Percentiles rank a stretch among this genome's conserved stretches.
Evolutionary conservation across 2,113 vertebrate genomes (phyloP).

Genomic region (Glareola pratincola): DNA sequence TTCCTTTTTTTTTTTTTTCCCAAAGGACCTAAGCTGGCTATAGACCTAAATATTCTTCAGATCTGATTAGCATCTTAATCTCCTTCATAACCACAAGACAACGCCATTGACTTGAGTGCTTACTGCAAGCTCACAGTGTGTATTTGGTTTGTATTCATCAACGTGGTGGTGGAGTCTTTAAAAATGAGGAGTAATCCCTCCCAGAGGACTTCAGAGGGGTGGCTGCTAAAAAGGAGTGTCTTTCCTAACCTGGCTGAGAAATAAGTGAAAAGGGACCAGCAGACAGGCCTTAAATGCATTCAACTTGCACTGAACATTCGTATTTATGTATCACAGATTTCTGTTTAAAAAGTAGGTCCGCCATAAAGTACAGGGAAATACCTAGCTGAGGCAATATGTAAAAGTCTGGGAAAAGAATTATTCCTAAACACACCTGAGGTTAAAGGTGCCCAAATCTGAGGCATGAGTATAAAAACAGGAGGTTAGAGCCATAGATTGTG

Average conservation of each 20-base stretch:
- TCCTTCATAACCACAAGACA: background rate
- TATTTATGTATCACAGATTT: background rate
- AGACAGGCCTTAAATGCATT: background rate
- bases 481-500: background rate
- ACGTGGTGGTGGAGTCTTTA: background rate
- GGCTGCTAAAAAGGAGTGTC: background rate
- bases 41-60: background rate
- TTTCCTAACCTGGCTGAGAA: background rate
- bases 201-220: background rate
- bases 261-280: background rate
- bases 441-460: background rate
- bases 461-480: background rate
- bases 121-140: background rate
- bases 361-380: background rate
- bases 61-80: background rate
- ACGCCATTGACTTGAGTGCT: background rate
- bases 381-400: background rate
- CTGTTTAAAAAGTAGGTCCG: background rate
- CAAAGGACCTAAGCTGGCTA: background rate
- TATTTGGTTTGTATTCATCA: background rate
- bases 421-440: background rate
- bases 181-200: background rate
- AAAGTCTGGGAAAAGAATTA: background rate
- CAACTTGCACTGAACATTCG: background rate
- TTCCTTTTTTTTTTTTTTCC: background rate